Conservation (phyloP, 92 coral and sea anemone genomes). For the Zoanthus sociatus region DNA sequence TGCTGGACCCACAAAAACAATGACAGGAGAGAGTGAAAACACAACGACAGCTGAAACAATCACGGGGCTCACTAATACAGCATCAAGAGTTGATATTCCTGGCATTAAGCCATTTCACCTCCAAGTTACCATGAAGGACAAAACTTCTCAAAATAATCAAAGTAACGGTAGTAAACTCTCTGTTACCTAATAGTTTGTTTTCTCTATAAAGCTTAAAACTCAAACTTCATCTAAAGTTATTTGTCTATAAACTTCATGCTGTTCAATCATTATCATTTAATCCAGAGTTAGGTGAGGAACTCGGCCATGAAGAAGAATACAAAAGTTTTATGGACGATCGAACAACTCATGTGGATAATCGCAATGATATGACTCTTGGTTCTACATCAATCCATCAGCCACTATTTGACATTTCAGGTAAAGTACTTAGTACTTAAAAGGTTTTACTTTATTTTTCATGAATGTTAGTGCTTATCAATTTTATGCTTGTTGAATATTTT, state of each 20-base stretch:
- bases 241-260: too few relatives aligned
- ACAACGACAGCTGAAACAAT: conserved; percentile 63
- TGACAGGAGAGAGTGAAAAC: conserved; percentile 64
- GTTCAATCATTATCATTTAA: neutral
- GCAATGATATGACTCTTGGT: conserved; percentile 56
- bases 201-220: too few relatives aligned
- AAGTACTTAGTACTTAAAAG: neutral
- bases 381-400: conserved; percentile 81
- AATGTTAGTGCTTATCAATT: too few relatives aligned
- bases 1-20: conserved; percentile 65
- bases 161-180: conserved; percentile 34
- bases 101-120: conserved; percentile 67
- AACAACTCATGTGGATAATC: conserved; percentile 50
- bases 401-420: conserved; percentile 91
- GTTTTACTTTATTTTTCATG: too few relatives aligned
- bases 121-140: conserved; percentile 38
- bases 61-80: conserved; percentile 73
- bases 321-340: conserved; percentile 92
- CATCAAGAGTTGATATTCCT: conserved; percentile 71
- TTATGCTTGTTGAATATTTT: too few relatives aligned
- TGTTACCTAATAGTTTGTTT: neutral
- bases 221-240: too few relatives aligned
- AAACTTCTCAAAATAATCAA: conserved; percentile 17
- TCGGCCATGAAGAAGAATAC: conserved; percentile 51
- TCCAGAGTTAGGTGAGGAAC: conserved; percentile 44